Evolutionary conservation across 2,888 invertebrate species (phyloP), one percentile per base, ranked within the genome.

Genomic region (Lottia gigantea): DNA sequence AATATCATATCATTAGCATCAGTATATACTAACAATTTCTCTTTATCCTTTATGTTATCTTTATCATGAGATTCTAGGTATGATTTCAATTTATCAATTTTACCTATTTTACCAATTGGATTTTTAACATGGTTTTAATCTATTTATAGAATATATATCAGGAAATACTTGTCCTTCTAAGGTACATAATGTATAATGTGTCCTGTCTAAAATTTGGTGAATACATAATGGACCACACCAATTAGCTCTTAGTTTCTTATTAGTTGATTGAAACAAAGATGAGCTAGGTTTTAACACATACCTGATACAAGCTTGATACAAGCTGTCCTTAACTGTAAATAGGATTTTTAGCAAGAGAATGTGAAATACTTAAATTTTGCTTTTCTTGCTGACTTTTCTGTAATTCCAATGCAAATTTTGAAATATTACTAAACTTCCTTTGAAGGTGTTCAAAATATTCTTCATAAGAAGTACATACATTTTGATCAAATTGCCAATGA

Each of bases 141-240:
- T n/a, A 55, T 55, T 55, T 19, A 55, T 55, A 12, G 55, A 55
- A 55, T 55, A 55, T n/a, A 55, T 23, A n/a, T 55, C 55, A n/a
- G 55, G 19, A 4, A 55, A 55, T 11, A 55, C 19, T 55, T 23
- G n/a, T 19, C 55, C 55, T 19, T 55, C 55, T 23, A 55, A 55
- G n/a, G 55, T 55, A 12, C 19, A n/a, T 19, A 55, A 55, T 19
- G n/a, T 19, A 55, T 55, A 55, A 55, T 55, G 55, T 55, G 55
- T 55, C 19, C 19, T n/a, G 23, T 55, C 49, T 19, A 55, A n/a
- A 11, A 55, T 55, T 55, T 55, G 55, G 23, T 55, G 55, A 19
- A 55, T 55, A 23, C 11, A 23, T 23, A 55, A 12, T 8, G 55
- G 55, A n/a, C 55, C 55, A 55, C 19, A 19, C 55, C 23, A 55